Conservation (phyloP, 2,888 invertebrate genomes). For the Pogonocherus hispidulus region DNA sequence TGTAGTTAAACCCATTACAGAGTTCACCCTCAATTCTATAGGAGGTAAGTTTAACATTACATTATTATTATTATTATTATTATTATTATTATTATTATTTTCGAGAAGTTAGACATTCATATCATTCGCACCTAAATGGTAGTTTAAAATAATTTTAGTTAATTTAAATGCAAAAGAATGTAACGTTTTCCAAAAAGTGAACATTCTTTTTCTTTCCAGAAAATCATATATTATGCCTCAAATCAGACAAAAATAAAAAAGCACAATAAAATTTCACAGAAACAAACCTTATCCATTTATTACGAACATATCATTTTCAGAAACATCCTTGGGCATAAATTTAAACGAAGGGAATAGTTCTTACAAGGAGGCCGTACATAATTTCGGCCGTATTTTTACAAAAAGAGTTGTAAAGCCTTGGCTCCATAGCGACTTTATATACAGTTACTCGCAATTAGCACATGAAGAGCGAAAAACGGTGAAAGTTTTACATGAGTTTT, state of each 20-base stretch:
- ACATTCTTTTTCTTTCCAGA: too few species aligned
- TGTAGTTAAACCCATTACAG: slow-evolving; percentile 68
- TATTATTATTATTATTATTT: slow-evolving; percentile 11
- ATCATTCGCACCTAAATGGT: too few species aligned
- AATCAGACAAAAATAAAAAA: too few species aligned
- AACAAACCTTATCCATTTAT: not conserved
- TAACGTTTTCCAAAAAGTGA: too few species aligned
- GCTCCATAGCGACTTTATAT: slow-evolving; percentile 25
- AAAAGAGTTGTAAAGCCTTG: slow-evolving; percentile 41
- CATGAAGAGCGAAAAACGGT: slow-evolving; percentile 1
- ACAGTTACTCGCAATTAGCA: not conserved
- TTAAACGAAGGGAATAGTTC: slow-evolving; percentile 57
- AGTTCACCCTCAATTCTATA: slow-evolving; percentile 71
- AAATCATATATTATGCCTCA: too few species aligned
- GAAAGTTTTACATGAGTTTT: slow-evolving; percentile 40
- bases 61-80: not conserved
- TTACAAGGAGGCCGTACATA: slow-evolving; percentile 44
- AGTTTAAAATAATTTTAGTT: too few species aligned
- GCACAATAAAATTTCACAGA: too few species aligned
- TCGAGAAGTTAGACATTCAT: not conserved
- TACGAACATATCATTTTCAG: slow-evolving; percentile 20
- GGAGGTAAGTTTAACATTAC: slow-evolving; percentile 68
- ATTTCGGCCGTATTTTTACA: slow-evolving; percentile 32
- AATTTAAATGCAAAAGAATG: too few species aligned
- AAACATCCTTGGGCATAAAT: slow-evolving; percentile 42